A percentile compares a stretch with the other conserved stretches of the same genome.
These are phyloP conservation scores for Bufo gargarizans DNA, from an alignment of 2,113 vertebrate genomes.

Conservation along the genomic window DNA sequence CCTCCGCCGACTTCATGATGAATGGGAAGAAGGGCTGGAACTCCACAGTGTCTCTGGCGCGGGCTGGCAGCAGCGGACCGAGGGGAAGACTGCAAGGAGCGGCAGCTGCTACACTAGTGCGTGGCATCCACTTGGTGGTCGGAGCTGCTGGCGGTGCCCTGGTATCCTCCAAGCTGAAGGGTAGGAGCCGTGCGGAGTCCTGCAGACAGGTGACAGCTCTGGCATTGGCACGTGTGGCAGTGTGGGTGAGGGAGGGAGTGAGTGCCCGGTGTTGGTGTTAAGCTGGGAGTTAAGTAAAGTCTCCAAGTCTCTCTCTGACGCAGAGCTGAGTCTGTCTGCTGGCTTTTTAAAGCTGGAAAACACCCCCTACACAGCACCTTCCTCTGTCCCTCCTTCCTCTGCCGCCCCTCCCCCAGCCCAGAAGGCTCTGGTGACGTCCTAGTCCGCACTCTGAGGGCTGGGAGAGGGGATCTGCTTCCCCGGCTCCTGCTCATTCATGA, in stretches of 20 bases:
- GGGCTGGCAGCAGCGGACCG: slow-evolving; percentile 71
- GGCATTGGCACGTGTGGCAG: slow-evolving; percentile 43
- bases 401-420: slow-evolving; percentile 75
- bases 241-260: slow-evolving; percentile 37
- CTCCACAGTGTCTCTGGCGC: slow-evolving; percentile 71
- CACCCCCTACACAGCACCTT: slow-evolving; percentile 75
- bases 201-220: slow-evolving; percentile 44
- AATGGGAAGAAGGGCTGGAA: slow-evolving; percentile 67
- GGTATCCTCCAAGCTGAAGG: slow-evolving; percentile 17
- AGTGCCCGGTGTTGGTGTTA: slow-evolving; percentile 53
- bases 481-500: slow-evolving; percentile 2
- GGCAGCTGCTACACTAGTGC: slow-evolving; percentile 68
- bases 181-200: not conserved
- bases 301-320: slow-evolving; percentile 82
- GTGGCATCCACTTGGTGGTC: slow-evolving; percentile 73
- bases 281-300: too few species aligned
- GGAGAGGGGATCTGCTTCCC: slow-evolving; percentile 19
- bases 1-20: slow-evolving; percentile 89
- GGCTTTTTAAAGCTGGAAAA: slow-evolving; percentile 96
- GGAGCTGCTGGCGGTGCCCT: slow-evolving; percentile 32
- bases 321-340: slow-evolving; percentile 76
- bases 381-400: slow-evolving; percentile 76
- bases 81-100: slow-evolving; percentile 76
- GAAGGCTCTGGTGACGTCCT: slow-evolving; percentile 75
- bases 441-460: slow-evolving; percentile 65